Conservation (phyloP, 2,113 vertebrate genomes). For the Cariama cristata region DNA sequence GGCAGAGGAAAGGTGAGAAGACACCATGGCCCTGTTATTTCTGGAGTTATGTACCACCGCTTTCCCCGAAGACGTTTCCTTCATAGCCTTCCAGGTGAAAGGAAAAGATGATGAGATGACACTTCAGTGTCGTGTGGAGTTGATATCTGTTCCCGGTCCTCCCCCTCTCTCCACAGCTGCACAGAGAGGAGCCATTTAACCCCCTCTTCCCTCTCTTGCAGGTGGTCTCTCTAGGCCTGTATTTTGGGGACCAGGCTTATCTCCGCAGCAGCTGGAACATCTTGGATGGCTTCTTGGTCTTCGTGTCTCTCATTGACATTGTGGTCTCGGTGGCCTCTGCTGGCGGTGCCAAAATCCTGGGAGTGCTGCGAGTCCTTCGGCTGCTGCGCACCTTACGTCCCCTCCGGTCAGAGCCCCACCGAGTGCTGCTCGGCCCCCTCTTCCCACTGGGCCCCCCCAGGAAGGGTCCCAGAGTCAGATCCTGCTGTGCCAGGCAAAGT, state of each 20-base stretch:
- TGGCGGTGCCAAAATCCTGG: conserved; percentile 95
- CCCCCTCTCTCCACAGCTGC: background rate
- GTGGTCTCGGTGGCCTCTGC: conserved; percentile 95
- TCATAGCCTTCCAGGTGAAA: background rate
- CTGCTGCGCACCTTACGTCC: conserved; percentile 93
- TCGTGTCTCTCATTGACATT: conserved; percentile 97
- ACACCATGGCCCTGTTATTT: background rate
- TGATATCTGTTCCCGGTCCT: background rate
- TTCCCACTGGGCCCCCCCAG: background rate
- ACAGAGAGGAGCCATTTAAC: background rate
- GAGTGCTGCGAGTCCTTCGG: conserved; percentile 92
- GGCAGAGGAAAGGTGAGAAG: background rate
- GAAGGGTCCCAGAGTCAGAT: background rate
- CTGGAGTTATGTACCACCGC: background rate
- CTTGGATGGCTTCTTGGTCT: conserved; percentile 95
- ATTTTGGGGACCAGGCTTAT: conserved; percentile 92
- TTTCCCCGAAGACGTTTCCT: background rate
- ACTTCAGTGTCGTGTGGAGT: background rate
- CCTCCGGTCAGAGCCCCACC: conserved; percentile 81
- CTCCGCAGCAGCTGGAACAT: conserved; percentile 98
- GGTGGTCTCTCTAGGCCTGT: conserved; percentile 96
- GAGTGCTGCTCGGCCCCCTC: fast-evolving
- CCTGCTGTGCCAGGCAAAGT: background rate
- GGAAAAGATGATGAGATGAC: background rate
- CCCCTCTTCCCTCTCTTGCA: conserved; percentile 46